These are phyloP conservation scores for Sebastes aleutianus DNA, from an alignment of 2,797 vertebrate genomes.

Conservation along the genomic window DNA sequence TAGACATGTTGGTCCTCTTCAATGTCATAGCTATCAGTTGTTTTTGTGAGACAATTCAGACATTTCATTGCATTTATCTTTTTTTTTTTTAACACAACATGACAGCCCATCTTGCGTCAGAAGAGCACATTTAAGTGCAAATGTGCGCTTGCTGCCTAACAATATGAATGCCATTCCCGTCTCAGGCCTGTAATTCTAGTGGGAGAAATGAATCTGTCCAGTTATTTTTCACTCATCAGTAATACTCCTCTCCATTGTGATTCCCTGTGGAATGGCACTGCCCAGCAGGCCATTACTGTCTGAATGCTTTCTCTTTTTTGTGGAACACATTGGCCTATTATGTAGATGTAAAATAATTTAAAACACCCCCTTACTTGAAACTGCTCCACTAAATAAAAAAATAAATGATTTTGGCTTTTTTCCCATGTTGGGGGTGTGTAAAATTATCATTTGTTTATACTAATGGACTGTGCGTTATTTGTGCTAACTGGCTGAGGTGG, in stretches of 20 bases:
- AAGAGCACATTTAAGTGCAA: conserved; percentile 64
- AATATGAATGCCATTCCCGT: conserved; percentile 68
- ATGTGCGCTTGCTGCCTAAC: conserved; percentile 53
- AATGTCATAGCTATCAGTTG: neutral
- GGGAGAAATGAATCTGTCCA: conserved; percentile 73
- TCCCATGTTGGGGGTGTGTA: conserved; percentile 26
- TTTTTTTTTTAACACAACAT: neutral
- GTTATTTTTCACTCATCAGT: conserved; percentile 77
- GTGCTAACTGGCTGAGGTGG: conserved; percentile 63
- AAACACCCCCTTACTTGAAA: conserved; percentile 58
- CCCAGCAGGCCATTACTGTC: conserved; percentile 74
- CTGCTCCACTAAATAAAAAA: conserved; percentile 42
- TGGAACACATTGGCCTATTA: conserved; percentile 65
- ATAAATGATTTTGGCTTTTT: conserved; percentile 48
- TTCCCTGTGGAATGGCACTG: conserved; percentile 70
- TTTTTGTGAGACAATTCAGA: conserved; percentile 27
- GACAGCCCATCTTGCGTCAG: conserved; percentile 38
- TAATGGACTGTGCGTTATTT: conserved; percentile 68
- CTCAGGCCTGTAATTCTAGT: conserved; percentile 76
- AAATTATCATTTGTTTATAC: conserved; percentile 70
- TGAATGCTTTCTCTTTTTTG: conserved; percentile 42
- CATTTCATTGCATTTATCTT: conserved; percentile 21
- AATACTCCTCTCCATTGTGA: conserved; percentile 76
- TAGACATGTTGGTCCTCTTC: neutral
- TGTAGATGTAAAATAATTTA: conserved; percentile 71